Conservation (phyloP, 2,888 invertebrate species). For the Acrobeloides nanus region DNA sequence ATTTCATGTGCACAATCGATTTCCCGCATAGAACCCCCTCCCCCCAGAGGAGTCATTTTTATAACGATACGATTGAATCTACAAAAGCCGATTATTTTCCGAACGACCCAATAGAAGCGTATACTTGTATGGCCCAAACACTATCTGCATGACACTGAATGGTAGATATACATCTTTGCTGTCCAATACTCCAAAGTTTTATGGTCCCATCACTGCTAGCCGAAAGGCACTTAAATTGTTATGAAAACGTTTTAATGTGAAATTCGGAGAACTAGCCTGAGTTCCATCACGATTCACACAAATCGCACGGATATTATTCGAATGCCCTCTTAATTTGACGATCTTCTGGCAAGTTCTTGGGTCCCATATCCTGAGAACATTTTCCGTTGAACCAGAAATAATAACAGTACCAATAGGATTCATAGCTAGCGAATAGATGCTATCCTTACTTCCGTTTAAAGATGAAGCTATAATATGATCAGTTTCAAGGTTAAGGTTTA, state of each 20-base stretch:
- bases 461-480: slow-evolving; percentile 71
- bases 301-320: slow-evolving; percentile 91
- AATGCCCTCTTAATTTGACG: slow-evolving; percentile 91
- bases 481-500: too few species aligned
- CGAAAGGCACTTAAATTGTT: slow-evolving; percentile 75
- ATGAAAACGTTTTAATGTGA: too few species aligned
- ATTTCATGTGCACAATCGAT: too few species aligned
- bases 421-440: slow-evolving; percentile 97
- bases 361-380: slow-evolving; percentile 91
- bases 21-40: too few species aligned
- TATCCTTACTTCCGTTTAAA: slow-evolving; percentile 89
- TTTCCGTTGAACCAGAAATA: slow-evolving; percentile 91
- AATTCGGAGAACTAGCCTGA: too few species aligned
- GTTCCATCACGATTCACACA: slow-evolving; percentile 89
- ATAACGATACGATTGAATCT: too few species aligned
- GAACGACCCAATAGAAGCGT: too few species aligned
- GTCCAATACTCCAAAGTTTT: slow-evolving; percentile 89
- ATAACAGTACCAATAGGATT: slow-evolving; percentile 89
- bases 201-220: slow-evolving; percentile 97
- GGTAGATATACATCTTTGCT: slow-evolving; percentile 86
- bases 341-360: slow-evolving; percentile 84
- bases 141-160: slow-evolving; percentile 88
- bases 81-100: too few species aligned
- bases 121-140: slow-evolving; percentile 85
- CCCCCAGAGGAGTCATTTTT: too few species aligned